These are phyloP conservation scores for Halcyon badia DNA, from an alignment of 2,797 vertebrate species.

Conservation along the genomic window DNA sequence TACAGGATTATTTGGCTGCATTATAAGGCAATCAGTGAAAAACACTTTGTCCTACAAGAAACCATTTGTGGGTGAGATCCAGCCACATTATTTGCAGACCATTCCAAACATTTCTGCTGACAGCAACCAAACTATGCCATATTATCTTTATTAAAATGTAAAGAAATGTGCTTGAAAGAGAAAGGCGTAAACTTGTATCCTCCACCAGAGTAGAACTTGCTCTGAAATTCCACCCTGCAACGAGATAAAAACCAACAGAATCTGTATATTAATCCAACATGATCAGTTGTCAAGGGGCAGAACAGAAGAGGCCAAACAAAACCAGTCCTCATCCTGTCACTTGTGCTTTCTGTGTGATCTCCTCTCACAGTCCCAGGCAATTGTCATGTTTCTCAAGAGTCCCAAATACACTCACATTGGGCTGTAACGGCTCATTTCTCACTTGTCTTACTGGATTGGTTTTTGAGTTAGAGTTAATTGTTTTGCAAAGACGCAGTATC, in stretches of 20 bases:
- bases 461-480: background rate
- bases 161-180: constrained; percentile 88
- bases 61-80: constrained; percentile 26
- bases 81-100: constrained; percentile 54
- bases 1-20: constrained; percentile 81
- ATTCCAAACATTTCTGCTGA: background rate
- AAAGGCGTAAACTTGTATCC: constrained; percentile 96
- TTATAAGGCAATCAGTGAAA: constrained; percentile 86
- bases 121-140: constrained; percentile 52
- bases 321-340: background rate
- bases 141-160: constrained; percentile 73
- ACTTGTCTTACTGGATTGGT: background rate
- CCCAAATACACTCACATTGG: background rate
- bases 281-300: rapidly evolving
- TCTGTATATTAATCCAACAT: background rate
- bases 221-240: constrained; percentile 98
- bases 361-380: background rate
- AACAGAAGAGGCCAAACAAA: background rate
- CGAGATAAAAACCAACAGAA: background rate
- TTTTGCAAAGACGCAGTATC: background rate
- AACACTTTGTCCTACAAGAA: constrained; percentile 44
- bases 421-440: background rate
- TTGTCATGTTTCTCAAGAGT: background rate
- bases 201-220: constrained; percentile 94
- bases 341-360: background rate